These are phyloP conservation scores for Catostomus latipinnis DNA, from an alignment of 2,797 vertebrate genomes.

Conservation along the genomic window DNA sequence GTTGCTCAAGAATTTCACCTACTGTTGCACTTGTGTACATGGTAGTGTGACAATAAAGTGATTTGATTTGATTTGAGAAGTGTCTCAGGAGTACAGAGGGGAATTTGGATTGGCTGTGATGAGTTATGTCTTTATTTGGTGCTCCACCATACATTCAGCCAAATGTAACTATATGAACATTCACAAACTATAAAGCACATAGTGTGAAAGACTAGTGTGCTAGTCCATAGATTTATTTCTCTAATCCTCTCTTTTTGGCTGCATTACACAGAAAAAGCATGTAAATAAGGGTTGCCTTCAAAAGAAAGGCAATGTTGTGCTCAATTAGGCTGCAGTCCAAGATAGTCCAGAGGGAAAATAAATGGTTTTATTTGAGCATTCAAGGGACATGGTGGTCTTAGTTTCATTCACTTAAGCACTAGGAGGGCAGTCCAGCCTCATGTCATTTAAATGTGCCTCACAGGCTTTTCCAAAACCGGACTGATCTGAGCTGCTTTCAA, in stretches of 20 bases:
- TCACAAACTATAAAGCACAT: neutral
- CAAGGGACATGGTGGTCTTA: conserved; percentile 45
- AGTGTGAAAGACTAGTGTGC: neutral
- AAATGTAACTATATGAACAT: neutral
- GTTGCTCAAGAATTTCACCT: too few species aligned
- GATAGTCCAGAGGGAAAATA: conserved; percentile 33
- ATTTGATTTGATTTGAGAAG: too few species aligned
- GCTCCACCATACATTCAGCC: neutral
- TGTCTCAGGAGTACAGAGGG: neutral
- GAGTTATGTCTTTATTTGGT: neutral
- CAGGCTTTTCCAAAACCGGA: conserved; percentile 16
- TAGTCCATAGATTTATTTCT: neutral
- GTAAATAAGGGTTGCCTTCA: conserved; percentile 19
- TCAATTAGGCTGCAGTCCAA: conserved; percentile 48
- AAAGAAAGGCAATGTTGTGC: conserved; percentile 35
- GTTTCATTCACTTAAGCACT: conserved; percentile 38
- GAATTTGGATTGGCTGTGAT: neutral
- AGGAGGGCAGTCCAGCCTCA: neutral
- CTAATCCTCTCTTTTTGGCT: neutral
- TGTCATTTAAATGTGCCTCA: conserved; percentile 37
- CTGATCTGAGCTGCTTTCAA: conserved; percentile 42
- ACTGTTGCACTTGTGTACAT: too few species aligned
- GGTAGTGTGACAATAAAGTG: too few species aligned
- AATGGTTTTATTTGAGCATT: conserved; percentile 58
- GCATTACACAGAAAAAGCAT: conserved; percentile 15